Evolutionary conservation across 2,113 vertebrate species (phyloP).

Genomic region (Halcyon senegalensis): DNA sequence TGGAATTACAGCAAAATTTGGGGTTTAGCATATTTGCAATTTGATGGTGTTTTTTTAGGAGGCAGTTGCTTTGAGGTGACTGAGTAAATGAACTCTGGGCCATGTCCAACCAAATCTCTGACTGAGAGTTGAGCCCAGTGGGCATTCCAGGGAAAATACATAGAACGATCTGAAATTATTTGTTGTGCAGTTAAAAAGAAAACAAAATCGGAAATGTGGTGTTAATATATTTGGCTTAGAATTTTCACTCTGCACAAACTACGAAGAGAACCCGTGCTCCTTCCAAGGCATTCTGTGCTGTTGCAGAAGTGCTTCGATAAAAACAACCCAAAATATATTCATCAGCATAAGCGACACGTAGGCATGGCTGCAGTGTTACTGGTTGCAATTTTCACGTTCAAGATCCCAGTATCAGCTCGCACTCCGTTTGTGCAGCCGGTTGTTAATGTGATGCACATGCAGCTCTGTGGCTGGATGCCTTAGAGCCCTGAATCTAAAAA

Average conservation of each 20-base stretch:
- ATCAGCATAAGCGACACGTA: neutral
- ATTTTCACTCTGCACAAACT: neutral
- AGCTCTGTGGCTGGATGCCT: neutral
- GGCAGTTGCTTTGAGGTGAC: neutral
- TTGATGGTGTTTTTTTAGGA: neutral
- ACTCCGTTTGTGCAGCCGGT: neutral
- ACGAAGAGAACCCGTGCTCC: neutral
- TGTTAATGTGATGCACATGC: neutral
- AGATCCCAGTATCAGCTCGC: neutral
- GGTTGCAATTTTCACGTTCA: neutral
- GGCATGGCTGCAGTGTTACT: neutral
- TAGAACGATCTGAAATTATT: neutral
- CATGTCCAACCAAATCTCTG: neutral
- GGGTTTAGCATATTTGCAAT: constrained; percentile 26
- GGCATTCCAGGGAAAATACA: neutral
- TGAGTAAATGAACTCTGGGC: neutral
- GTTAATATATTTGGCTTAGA: neutral
- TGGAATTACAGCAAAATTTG: constrained; percentile 44
- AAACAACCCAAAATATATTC: neutral
- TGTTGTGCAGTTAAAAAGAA: neutral
- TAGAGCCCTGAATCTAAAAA: neutral
- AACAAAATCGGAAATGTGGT: neutral
- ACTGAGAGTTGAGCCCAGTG: neutral
- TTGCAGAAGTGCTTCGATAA: neutral
- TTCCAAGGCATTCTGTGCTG: neutral